Evolutionary conservation across 35 echinoderm and acorn worm species (phyloP), one percentile per base, ranked within the genome.

Genomic region (Lytechinus pictus): DNA sequence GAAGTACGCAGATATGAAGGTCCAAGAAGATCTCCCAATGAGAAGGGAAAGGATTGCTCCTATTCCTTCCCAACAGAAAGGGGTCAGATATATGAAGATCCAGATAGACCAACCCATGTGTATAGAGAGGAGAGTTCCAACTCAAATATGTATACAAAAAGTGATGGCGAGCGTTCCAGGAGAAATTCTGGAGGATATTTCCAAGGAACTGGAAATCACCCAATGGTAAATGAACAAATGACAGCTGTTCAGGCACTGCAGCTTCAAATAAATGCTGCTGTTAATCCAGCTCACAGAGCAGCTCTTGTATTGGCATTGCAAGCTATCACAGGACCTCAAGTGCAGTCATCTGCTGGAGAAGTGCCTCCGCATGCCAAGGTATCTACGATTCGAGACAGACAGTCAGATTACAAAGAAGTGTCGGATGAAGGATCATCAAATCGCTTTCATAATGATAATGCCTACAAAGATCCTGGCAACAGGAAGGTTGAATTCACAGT

Each of bases 231-330:
- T 28, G 88, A 90, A 52, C 88, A 90, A 90, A 54, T 90, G 52
- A 54, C 88, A 52, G 88, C 88, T 33, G 88, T 90, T 29, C 88
- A 90, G 88, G 88, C 88, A 14, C 10, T 90, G 28, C 88, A 90
- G 88, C 12, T 90, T 29, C 88, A 90, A 54, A 90, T 90, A 44
- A 90, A 54, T 90, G 52, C 88, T 90, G 88, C 88, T 21, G 27
- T 90, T 90, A 90, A 90, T 90, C 88, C 88, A 44, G 52, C 88
- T 10, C 88, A 90, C 24, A 44, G 88, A 52, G 88, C 88, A 52
- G 88, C 88, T 90, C 88, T 90, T 52, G 88, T 52, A 5, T 14
- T 90, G 88, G 88, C 88, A 14, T 54, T 90, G 52, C 29, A 90
- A 54, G 88, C 88, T 90, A 14, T 90, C 29, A 90, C 52, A 19